Evolutionary conservation across 2,888 invertebrate genomes (phyloP).

Genomic region (Neoscelio sp.): DNA sequence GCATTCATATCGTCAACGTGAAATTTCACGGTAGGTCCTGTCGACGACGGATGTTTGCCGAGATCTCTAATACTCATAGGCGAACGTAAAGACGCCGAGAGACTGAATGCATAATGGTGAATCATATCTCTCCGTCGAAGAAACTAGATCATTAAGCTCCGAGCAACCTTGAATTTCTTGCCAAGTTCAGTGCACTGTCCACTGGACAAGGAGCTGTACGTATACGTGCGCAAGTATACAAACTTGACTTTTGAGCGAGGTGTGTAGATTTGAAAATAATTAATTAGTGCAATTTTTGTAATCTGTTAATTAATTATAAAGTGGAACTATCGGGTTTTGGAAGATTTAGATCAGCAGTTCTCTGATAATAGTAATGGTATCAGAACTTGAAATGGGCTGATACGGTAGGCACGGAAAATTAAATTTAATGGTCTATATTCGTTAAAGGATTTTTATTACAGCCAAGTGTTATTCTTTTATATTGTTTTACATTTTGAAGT

Average conservation of each 20-base stretch:
- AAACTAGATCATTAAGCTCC: slow-evolving; percentile 81
- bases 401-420: too few species aligned
- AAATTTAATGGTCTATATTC: too few species aligned
- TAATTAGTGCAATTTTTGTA: not conserved
- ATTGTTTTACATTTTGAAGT: too few species aligned
- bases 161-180: slow-evolving; percentile 81
- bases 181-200: slow-evolving; percentile 81
- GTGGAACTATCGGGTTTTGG: too few species aligned
- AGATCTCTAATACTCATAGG: slow-evolving; percentile 8
- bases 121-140: slow-evolving; percentile 75
- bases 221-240: not conserved
- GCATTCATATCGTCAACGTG: slow-evolving; percentile 21
- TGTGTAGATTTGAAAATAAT: slow-evolving; percentile 8
- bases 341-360: too few species aligned
- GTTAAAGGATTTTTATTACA: too few species aligned
- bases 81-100: slow-evolving; percentile 22
- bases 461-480: too few species aligned
- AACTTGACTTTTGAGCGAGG: slow-evolving; percentile 10
- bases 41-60: slow-evolving; percentile 19
- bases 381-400: too few species aligned
- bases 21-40: slow-evolving; percentile 29
- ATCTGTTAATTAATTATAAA: not conserved
- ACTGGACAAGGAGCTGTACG: slow-evolving; percentile 44
- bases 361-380: too few species aligned
- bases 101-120: slow-evolving; percentile 69